Evolutionary conservation across 2,797 vertebrate species (phyloP).

Genomic region (Gymnodraco acuticeps): DNA sequence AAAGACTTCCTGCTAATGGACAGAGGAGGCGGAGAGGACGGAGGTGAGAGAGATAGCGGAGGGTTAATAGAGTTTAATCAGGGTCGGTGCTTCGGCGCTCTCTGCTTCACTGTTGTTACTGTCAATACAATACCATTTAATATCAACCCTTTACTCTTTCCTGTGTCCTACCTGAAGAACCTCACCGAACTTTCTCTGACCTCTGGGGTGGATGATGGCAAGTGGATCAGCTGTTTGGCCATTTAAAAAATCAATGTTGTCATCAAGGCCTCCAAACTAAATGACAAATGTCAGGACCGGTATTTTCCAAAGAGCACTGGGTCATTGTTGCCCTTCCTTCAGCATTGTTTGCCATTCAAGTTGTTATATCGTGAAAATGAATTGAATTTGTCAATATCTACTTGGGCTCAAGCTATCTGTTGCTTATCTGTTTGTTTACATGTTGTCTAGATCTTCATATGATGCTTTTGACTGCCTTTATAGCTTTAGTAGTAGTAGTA

Average conservation of each 20-base stretch:
- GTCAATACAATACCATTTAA: slow-evolving; percentile 1
- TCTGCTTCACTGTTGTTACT: slow-evolving; percentile 13
- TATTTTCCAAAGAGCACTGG: too few relatives aligned
- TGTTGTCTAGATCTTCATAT: too few relatives aligned
- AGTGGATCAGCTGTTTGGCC: neutral
- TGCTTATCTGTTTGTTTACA: too few relatives aligned
- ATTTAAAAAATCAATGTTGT: neutral
- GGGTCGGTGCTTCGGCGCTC: slow-evolving; percentile 35
- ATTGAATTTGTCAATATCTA: too few relatives aligned
- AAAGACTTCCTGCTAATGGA: slow-evolving; percentile 49
- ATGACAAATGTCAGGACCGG: neutral
- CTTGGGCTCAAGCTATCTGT: too few relatives aligned
- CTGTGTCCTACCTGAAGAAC: neutral
- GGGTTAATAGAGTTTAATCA: slow-evolving; percentile 73
- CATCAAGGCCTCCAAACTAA: neutral
- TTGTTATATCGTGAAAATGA: too few relatives aligned
- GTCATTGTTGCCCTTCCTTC: too few relatives aligned
- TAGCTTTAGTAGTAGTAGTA: too few relatives aligned
- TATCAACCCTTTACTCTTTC: neutral
- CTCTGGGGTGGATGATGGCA: neutral
- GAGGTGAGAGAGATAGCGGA: slow-evolving; percentile 27
- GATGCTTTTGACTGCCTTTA: too few relatives aligned
- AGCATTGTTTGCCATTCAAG: too few relatives aligned
- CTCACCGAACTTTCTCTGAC: neutral
- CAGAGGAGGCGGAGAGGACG: slow-evolving; percentile 11